A percentile compares a stretch with the other conserved stretches of the same genome.
These are phyloP conservation scores for Sander lucioperca DNA, from an alignment of 2,113 vertebrate genomes.

Conservation along the genomic window DNA sequence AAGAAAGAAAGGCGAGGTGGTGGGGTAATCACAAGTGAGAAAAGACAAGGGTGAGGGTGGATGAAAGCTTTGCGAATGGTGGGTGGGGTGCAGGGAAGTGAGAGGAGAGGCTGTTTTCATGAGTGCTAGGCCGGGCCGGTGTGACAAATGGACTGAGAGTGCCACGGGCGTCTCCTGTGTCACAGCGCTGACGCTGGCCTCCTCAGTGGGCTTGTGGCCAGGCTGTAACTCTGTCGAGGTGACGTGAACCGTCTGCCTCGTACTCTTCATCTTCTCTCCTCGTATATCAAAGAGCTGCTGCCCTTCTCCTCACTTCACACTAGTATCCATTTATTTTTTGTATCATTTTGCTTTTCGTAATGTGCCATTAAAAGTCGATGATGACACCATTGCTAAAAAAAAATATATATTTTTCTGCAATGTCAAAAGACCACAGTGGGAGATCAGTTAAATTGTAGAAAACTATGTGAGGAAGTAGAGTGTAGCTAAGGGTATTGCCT, in stretches of 20 bases:
- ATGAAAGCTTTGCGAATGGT: constrained; percentile 26
- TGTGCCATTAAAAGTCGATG: constrained; percentile 21
- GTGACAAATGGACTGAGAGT: constrained; percentile 68
- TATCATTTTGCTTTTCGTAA: not conserved
- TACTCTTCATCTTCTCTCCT: constrained; percentile 33
- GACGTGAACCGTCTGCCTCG: constrained; percentile 46
- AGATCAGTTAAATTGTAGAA: constrained; percentile 34
- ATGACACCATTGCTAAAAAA: constrained; percentile 14
- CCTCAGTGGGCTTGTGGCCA: constrained; percentile 38
- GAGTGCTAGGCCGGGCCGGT: not conserved
- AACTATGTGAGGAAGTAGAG: constrained; percentile 14
- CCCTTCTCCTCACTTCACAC: constrained; percentile 10
- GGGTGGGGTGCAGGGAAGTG: not conserved
- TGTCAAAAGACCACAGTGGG: constrained; percentile 2
- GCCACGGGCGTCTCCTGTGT: constrained; percentile 59
- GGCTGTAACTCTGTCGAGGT: constrained; percentile 59
- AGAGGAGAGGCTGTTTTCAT: constrained; percentile 35
- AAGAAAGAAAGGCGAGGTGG: not conserved
- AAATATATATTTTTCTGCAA: constrained; percentile 9
- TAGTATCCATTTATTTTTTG: not conserved
- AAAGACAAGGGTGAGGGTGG: constrained; percentile 16
- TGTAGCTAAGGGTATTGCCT: constrained; percentile 24
- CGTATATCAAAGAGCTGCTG: constrained; percentile 16
- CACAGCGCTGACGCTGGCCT: constrained; percentile 42
- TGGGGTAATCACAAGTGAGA: constrained; percentile 43